Evolutionary conservation across 2,113 vertebrate species (phyloP).

Genomic region (Picathartes gymnocephalus): DNA sequence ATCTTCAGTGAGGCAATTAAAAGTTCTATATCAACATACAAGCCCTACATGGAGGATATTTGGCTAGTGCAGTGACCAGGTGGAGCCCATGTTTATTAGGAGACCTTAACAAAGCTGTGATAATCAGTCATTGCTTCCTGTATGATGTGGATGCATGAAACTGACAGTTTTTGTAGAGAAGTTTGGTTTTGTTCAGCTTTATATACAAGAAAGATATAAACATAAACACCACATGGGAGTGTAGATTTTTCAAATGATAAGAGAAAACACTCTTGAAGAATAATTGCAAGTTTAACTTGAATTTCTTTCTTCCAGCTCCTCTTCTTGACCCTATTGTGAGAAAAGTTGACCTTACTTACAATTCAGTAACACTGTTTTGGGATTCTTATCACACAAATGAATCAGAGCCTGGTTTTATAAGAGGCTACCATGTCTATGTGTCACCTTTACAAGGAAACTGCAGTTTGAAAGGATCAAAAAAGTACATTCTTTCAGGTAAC

Average conservation of each 20-base stretch:
- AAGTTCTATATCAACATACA: neutral
- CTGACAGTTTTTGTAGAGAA: neutral
- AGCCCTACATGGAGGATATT: neutral
- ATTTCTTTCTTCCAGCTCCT: constrained; percentile 59
- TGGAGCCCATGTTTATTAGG: neutral
- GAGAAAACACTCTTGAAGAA: neutral
- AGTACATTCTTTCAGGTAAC: constrained; percentile 54
- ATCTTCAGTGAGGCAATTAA: neutral
- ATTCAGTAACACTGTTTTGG: constrained; percentile 65
- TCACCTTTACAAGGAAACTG: constrained; percentile 40
- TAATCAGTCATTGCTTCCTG: neutral
- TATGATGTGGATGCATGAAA: neutral
- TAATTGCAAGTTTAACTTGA: neutral
- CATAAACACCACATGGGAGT: neutral
- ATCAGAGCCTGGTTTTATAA: constrained; percentile 62
- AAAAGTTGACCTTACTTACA: neutral
- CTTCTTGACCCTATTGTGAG: neutral
- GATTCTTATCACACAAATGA: neutral
- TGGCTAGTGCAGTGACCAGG: neutral
- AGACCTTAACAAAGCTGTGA: neutral
- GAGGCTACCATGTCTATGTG: constrained; percentile 70
- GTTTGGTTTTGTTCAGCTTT: neutral
- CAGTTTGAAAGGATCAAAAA: constrained; percentile 14
- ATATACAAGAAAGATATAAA: neutral
- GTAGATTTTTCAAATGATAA: neutral